Evolutionary conservation across 1,140 invertebrate species (phyloP).

Genomic region (Vanessa atalanta): DNA sequence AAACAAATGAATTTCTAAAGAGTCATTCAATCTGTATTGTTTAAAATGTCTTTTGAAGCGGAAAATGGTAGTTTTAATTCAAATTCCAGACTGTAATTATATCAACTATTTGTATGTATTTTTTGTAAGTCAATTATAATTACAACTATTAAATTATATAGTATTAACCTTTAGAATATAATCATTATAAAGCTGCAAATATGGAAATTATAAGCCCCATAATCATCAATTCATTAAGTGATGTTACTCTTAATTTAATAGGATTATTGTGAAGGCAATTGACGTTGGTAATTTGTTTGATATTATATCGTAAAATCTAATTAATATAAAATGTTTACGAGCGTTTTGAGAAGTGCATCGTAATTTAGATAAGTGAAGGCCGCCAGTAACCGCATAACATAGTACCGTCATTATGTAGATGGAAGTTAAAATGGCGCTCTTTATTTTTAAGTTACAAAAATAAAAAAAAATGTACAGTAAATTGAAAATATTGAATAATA

Average conservation of each 20-base stretch:
- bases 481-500: too few relatives aligned
- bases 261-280: neutral
- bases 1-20: too few relatives aligned
- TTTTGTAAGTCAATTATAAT: too few relatives aligned
- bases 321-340: conserved; percentile 9
- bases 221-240: neutral
- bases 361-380: conserved; percentile 7
- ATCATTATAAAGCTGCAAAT: too few relatives aligned
- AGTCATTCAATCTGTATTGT: too few relatives aligned
- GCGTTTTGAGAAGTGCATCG: conserved; percentile 9
- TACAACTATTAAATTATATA: too few relatives aligned
- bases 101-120: too few relatives aligned
- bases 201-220: too few relatives aligned
- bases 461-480: neutral
- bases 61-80: too few relatives aligned
- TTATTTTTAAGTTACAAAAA: neutral
- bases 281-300: neutral
- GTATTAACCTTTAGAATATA: too few relatives aligned
- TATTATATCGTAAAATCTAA: conserved; percentile 5
- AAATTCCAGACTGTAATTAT: too few relatives aligned
- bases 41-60: too few relatives aligned
- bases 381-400: neutral
- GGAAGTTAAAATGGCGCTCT: neutral
- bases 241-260: neutral
- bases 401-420: neutral